Conservation (phyloP, 2,888 invertebrate species). For the Leptinotarsa juncta region DNA sequence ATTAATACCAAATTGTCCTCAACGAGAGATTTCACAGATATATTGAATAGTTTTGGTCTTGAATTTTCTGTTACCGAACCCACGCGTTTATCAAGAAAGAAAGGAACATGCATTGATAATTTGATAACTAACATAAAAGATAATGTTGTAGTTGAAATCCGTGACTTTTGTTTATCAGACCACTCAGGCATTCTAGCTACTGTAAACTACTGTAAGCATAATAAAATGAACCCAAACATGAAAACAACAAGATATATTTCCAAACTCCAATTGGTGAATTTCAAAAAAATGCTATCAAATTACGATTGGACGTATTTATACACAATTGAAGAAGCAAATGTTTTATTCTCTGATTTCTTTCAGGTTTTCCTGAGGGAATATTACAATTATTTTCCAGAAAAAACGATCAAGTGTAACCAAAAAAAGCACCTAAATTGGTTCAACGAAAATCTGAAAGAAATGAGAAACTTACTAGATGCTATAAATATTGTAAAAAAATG, state of each 20-base stretch:
- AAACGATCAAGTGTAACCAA: not conserved
- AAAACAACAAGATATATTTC: conserved; percentile 7
- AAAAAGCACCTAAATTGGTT: not conserved
- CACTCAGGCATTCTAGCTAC: conserved; percentile 13
- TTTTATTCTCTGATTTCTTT: not conserved
- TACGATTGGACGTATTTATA: conserved; percentile 5
- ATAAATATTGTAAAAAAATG: too few species aligned
- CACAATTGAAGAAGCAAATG: not conserved
- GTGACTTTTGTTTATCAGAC: conserved; percentile 11
- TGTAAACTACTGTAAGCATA: not conserved
- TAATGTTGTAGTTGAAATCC: not conserved
- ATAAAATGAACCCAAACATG: not conserved
- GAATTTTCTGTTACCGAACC: conserved; percentile 14
- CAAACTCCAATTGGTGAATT: not conserved
- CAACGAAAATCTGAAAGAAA: too few species aligned
- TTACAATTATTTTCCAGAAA: not conserved
- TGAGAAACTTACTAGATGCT: too few species aligned
- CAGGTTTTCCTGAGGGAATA: not conserved
- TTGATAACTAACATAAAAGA: conserved; percentile 9
- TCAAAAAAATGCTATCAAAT: conserved; percentile 4
- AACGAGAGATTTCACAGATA: conserved; percentile 1
- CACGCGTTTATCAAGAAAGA: conserved; percentile 16
- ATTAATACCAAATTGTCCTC: not conserved
- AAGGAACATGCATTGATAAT: conserved; percentile 21
- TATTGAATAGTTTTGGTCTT: conserved; percentile 3